phyloP scores from a whole-genome alignment of 2,888 invertebrate genomes.

The Cheiracanthium punctorium region DNA sequence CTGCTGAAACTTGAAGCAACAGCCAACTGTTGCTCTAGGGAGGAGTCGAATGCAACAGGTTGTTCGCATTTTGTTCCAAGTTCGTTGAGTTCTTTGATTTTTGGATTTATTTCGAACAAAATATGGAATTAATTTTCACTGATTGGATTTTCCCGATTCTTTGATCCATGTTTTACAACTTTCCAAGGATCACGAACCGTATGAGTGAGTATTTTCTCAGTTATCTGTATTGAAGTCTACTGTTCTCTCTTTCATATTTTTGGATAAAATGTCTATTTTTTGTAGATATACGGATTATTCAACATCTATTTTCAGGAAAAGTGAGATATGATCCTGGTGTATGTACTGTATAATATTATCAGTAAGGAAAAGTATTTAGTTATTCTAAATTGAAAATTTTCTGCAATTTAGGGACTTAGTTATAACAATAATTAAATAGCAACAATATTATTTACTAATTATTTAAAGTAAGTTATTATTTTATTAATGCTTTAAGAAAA shows the following conservation, averaged over 20 bases:
- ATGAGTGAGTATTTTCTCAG: background rate
- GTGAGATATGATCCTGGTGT: no score
- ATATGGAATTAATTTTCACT: conserved; percentile 37
- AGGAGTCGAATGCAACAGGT: conserved; percentile 68
- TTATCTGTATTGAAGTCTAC: background rate
- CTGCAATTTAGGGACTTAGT: no score
- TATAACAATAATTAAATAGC: no score
- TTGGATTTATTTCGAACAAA: conserved; percentile 34
- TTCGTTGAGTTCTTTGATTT: conserved; percentile 48
- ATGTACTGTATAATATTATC: no score
- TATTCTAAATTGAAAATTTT: no score
- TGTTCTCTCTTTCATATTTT: background rate
- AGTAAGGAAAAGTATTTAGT: no score
- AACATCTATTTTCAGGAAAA: background rate
- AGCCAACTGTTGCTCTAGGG: conserved; percentile 68
- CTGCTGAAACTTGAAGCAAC: conserved; percentile 38
- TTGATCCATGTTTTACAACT: background rate
- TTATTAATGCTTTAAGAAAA: no score
- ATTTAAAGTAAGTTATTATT: no score
- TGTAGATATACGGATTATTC: background rate
- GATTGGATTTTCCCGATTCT: background rate
- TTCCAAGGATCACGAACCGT: background rate
- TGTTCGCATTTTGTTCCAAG: conserved; percentile 68
- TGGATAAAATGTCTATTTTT: background rate
- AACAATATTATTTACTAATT: no score